Conservation (phyloP, 2,797 vertebrate genomes). For the Acrossocheilus wenchowensis region DNA sequence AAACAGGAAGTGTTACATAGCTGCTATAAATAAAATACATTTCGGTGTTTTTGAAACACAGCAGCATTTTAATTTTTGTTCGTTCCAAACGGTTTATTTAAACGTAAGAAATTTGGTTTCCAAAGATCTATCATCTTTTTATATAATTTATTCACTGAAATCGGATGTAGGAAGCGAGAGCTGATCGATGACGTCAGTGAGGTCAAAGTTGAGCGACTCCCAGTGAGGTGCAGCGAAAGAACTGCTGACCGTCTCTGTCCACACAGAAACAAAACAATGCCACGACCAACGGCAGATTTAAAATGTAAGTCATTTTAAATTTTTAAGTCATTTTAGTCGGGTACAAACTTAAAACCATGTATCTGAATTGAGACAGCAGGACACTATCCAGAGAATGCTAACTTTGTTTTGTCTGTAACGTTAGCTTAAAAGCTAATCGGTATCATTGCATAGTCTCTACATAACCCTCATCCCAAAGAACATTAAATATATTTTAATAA, state of each 20-base stretch:
- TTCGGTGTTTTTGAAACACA: not conserved
- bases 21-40: not conserved
- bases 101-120: not conserved
- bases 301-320: not conserved
- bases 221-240: not conserved
- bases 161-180: not conserved
- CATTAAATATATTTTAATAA: not conserved
- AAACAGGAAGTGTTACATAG: not conserved
- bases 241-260: not conserved
- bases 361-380: not conserved
- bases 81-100: not conserved
- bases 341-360: not conserved
- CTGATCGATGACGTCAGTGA: conserved; percentile 7
- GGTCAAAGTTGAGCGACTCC: conserved; percentile 11
- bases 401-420: not conserved
- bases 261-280: conserved; percentile 21
- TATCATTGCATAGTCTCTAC: not conserved
- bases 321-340: too few relatives aligned
- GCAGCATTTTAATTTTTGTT: not conserved
- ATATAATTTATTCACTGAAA: not conserved
- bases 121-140: not conserved
- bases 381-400: not conserved
- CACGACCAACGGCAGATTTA: not conserved
- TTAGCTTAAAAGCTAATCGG: conserved; percentile 36
- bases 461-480: not conserved